Conservation (phyloP, 2,113 vertebrate species). For the Porphyrio hochstetteri region DNA sequence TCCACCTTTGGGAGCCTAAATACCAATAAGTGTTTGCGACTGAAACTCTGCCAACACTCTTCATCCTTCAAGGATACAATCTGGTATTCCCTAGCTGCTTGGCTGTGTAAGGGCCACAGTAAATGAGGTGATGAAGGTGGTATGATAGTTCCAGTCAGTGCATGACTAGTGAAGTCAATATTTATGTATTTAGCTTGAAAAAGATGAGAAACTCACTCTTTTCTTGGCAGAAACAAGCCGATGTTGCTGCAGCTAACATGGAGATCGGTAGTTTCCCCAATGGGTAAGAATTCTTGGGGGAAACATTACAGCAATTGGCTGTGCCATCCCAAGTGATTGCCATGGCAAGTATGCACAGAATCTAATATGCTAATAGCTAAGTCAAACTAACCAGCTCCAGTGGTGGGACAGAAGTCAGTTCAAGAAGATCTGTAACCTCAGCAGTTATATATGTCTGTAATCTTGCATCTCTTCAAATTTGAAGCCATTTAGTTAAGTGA, state of each 20-base stretch:
- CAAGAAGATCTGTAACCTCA: background rate
- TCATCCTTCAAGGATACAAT: background rate
- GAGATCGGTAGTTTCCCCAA: conserved; percentile 1
- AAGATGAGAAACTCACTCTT: background rate
- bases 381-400: background rate
- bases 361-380: background rate
- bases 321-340: conserved; percentile 33
- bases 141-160: background rate
- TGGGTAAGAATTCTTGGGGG: conserved; percentile 21
- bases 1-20: background rate
- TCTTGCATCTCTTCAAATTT: background rate
- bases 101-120: background rate
- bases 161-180: background rate
- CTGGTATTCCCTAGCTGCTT: background rate
- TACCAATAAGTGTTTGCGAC: background rate
- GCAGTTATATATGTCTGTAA: background rate
- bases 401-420: background rate
- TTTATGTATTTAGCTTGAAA: background rate
- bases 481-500: background rate
- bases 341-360: background rate
- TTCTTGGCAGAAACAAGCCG: conserved; percentile 4
- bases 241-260: background rate
- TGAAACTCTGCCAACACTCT: background rate
- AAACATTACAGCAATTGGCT: conserved; percentile 29
- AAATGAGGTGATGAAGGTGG: background rate